Evolutionary conservation across 2,797 vertebrate genomes (phyloP).

Genomic region (Coranthus polyacanthus): DNA sequence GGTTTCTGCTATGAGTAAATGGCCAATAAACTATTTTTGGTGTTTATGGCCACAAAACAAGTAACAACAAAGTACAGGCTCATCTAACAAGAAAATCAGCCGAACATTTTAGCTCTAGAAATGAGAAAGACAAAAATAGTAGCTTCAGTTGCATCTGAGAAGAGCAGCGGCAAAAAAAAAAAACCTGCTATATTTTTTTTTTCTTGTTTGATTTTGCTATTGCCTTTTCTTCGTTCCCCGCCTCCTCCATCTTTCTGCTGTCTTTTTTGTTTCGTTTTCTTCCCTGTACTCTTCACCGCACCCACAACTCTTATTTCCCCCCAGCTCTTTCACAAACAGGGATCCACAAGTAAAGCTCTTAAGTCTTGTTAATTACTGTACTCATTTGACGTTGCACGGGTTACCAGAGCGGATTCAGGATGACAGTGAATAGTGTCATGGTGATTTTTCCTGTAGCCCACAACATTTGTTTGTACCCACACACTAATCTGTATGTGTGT

Average conservation of each 20-base stretch:
- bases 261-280: background rate
- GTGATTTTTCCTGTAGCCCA: constrained; percentile 55
- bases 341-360: constrained; percentile 43
- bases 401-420: constrained; percentile 40
- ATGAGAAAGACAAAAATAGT: constrained; percentile 56
- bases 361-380: constrained; percentile 57
- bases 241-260: background rate
- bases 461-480: constrained; percentile 57
- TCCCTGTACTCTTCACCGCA: constrained; percentile 4
- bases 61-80: constrained; percentile 24
- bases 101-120: constrained; percentile 35
- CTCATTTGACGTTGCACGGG: constrained; percentile 33
- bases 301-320: background rate
- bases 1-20: constrained; percentile 47
- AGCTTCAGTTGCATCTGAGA: constrained; percentile 34
- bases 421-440: constrained; percentile 52
- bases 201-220: constrained; percentile 4
- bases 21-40: constrained; percentile 47
- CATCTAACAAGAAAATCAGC: constrained; percentile 34
- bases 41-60: constrained; percentile 41
- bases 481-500: constrained; percentile 58
- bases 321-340: constrained; percentile 21
- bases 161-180: constrained; percentile 37
- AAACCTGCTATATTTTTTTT: constrained; percentile 15
- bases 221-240: background rate